phyloP scores from a whole-genome alignment of 2,797 vertebrate species.

The Chloroceryle inda region DNA sequence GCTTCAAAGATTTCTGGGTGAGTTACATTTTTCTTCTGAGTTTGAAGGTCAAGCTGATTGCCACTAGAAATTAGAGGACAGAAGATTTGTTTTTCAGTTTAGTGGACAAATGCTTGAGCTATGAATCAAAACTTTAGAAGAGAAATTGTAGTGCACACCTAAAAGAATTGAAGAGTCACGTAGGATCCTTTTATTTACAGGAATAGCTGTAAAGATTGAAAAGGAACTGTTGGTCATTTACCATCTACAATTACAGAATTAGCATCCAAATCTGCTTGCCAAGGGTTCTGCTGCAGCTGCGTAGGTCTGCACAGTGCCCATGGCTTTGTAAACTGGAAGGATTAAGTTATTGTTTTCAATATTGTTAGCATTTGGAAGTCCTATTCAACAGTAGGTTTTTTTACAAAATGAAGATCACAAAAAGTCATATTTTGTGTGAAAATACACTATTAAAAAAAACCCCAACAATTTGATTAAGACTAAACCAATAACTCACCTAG shows the following conservation, averaged over 20 bases:
- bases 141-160: neutral
- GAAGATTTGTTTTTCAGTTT: neutral
- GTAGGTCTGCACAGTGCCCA: neutral
- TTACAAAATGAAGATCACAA: neutral
- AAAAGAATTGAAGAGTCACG: neutral
- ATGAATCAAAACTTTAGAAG: neutral
- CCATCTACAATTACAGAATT: conserved; percentile 24
- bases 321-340: neutral
- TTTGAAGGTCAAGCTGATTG: neutral
- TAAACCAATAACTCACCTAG: neutral
- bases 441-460: neutral
- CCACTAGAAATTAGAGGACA: conserved; percentile 28
- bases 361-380: neutral
- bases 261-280: conserved; percentile 9
- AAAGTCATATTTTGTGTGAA: neutral
- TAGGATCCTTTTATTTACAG: conserved; percentile 1
- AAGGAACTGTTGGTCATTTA: conserved; percentile 33
- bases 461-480: neutral
- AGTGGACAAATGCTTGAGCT: neutral
- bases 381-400: neutral
- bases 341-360: neutral
- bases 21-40: conserved; percentile 39
- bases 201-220: conserved; percentile 23
- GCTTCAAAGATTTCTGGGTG: conserved; percentile 49
- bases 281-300: conserved; percentile 18